These are phyloP conservation scores for Zapus hudsonius DNA, from an alignment of 2,113 vertebrate species.

Conservation along the genomic window DNA sequence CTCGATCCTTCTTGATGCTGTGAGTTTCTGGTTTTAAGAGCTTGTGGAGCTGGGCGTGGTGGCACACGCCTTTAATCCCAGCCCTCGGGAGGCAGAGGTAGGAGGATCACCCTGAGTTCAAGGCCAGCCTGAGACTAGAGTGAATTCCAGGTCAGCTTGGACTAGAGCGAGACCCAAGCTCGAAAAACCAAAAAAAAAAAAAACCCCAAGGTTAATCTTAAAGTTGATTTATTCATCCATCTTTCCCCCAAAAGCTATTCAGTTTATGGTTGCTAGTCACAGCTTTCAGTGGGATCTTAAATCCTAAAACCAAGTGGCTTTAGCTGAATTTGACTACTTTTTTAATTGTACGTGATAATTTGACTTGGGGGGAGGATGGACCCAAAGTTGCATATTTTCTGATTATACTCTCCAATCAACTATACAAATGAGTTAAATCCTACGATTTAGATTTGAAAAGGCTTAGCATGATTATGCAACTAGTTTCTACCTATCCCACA, in stretches of 20 bases:
- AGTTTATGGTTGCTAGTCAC: not conserved
- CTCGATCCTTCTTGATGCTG: no score
- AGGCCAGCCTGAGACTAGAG: no score
- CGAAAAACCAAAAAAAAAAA: no score
- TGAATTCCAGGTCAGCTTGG: no score
- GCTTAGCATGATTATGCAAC: not conserved
- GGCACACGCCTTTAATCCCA: no score
- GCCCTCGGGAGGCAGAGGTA: no score
- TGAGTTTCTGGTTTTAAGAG: no score
- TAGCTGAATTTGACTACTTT: not conserved
- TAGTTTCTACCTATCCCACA: not conserved
- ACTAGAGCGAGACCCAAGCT: no score
- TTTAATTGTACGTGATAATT: not conserved
- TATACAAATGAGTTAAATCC: not conserved
- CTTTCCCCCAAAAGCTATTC: not conserved
- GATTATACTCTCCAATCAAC: not conserved
- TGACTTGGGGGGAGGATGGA: not conserved
- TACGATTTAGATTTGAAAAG: not conserved
- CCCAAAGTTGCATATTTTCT: not conserved
- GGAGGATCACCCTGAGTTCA: no score
- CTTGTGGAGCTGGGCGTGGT: no score
- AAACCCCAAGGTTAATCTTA: not conserved
- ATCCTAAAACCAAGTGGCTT: slow-evolving; percentile 2
- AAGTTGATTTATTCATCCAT: not conserved
- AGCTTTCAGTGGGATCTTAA: not conserved